Evolutionary conservation across 2,797 vertebrate species (phyloP), one percentile per base, ranked within the genome.

Genomic region (Cygnus olor): DNA sequence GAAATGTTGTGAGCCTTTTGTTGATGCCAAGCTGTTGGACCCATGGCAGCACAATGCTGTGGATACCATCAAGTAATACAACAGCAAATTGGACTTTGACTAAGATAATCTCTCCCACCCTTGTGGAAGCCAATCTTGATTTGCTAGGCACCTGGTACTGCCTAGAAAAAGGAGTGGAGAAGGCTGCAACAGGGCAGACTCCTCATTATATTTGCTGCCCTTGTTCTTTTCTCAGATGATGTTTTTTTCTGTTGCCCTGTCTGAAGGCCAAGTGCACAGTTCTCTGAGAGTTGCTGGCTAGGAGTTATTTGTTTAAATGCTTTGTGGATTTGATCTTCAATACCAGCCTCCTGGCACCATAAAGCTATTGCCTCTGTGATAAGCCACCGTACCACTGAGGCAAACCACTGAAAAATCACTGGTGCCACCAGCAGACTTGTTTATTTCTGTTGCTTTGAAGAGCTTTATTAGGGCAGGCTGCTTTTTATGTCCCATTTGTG

Each of bases 341-440:
- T 32, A 40, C 22, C 32, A 51, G 68, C 8, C 10, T 83, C 32
- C 24, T 83, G 21, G 28, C 25, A 58, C 11, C 19, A 49, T 21
- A 18, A 14, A 66, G 8, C 5, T 45, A 17, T 24, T 71, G 4
- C 9, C 11, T 73, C 44, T 49, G 56, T 22, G 13, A 56, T 38
- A 72, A 78, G 21, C 51, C 38, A 40, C 17, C 44, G 13, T 14
- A 47, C 30, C 34, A 51, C 30, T 27, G 32, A 71, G 14, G 14
- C 4, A 76, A 88, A 65, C 38, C 1, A 77, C 11, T 51, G 38
- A 36, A 70, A 90, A 83, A 65, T 1, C 2, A 1, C 38, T 40
- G 24, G 2, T 85, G 44, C 28, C 17, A 64, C 24, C 0, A 7
- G 9, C 36, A 3, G 28, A 4, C 9, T 38, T 8, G 9, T 24